Conservation (phyloP, 1,140 invertebrate species). For the Ridgeia piscesae region DNA sequence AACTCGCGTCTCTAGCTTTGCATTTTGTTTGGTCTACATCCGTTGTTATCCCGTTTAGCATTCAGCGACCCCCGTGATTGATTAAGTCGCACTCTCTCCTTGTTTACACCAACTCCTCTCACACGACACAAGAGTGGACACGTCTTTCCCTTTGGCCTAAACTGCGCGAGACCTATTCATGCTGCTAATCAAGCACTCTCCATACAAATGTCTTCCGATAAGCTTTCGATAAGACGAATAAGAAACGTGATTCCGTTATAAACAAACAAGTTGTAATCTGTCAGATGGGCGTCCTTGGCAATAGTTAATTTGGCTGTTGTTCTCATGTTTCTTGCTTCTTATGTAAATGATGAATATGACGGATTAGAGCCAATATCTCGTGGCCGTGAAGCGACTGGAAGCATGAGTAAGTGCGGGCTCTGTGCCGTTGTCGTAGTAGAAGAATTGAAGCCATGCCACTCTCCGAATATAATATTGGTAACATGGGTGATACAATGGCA, state of each 20-base stretch:
- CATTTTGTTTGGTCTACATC: no score
- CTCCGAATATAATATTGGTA: neutral
- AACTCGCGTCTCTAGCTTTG: no score
- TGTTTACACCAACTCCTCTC: neutral
- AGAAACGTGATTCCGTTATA: neutral
- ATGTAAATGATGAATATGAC: no score
- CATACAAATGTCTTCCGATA: neutral
- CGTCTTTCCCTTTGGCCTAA: neutral
- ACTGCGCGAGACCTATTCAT: neutral
- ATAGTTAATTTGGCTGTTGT: no score
- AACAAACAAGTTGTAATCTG: neutral
- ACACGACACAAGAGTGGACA: neutral
- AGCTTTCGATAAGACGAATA: neutral
- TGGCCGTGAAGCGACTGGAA: no score
- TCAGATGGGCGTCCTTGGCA: no score
- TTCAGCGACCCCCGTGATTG: neutral
- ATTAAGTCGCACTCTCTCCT: neutral
- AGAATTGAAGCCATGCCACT: neutral
- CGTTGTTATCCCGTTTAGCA: no score
- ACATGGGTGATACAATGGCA: neutral
- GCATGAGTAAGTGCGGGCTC: neutral
- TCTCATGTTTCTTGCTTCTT: no score
- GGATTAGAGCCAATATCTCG: no score
- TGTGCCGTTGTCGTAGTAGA: neutral
- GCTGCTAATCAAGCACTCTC: neutral